Conservation (phyloP, 2,113 vertebrate species). For the Pelmatolapia mariae region DNA sequence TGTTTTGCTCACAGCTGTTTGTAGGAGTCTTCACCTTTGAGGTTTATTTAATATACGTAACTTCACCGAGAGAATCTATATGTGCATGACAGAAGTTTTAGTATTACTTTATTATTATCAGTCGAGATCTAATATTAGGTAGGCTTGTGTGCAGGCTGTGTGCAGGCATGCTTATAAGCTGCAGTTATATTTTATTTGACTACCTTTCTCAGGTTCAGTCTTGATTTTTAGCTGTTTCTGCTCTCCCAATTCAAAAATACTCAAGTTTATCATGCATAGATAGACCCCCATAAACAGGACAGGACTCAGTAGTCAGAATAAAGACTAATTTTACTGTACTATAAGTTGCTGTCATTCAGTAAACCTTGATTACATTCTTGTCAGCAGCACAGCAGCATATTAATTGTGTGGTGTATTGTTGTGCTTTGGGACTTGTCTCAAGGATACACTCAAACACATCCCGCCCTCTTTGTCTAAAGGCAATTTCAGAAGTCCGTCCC, state of each 20-base stretch:
- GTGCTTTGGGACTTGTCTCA: not conserved
- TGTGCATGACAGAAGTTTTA: not conserved
- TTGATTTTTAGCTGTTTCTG: not conserved
- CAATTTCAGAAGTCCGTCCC: not conserved
- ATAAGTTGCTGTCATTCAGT: not conserved
- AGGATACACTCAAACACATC: not conserved
- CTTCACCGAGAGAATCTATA: not conserved
- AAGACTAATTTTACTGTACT: not conserved
- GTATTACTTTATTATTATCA: not conserved
- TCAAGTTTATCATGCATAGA: not conserved
- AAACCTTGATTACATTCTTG: not conserved
- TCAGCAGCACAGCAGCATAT: not conserved
- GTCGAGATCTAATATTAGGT: not conserved
- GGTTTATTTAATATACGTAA: not conserved
- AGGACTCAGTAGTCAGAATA: not conserved
- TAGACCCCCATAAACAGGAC: not conserved
- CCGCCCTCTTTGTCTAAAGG: not conserved
- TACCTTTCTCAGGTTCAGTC: not conserved
- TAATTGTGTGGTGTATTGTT: not conserved
- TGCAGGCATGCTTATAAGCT: not conserved
- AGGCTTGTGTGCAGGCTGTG: not conserved
- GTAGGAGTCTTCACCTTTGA: not conserved
- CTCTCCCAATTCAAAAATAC: not conserved
- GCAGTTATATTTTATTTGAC: not conserved
- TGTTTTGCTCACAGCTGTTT: not conserved